Percentiles rank a stretch among this genome's conserved stretches.
These are phyloP conservation scores for Dione vanillae DNA, from an alignment of 2,888 invertebrate genomes.

Conservation along the genomic window DNA sequence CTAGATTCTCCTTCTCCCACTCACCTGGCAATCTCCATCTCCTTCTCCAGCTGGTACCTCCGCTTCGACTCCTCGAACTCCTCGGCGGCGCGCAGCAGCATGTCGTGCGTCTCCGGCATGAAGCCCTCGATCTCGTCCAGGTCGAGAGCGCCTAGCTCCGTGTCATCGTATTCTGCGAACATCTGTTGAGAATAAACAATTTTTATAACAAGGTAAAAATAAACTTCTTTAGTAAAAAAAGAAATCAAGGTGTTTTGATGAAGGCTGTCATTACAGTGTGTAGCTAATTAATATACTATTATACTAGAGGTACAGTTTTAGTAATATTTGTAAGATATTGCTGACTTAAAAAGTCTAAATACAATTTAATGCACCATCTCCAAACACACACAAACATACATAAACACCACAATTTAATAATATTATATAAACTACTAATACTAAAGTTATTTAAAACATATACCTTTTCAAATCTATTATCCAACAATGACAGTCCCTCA, in stretches of 20 bases:
- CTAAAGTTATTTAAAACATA: background rate
- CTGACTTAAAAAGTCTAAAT: too few relatives aligned
- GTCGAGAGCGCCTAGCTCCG: conserved; percentile 94
- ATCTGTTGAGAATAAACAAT: conserved; percentile 59
- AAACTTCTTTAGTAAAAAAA: too few relatives aligned
- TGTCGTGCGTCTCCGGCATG: conserved; percentile 87
- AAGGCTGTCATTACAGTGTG: too few relatives aligned
- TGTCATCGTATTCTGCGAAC: conserved; percentile 94
- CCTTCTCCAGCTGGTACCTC: conserved; percentile 83
- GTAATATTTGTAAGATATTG: too few relatives aligned
- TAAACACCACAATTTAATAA: too few relatives aligned
- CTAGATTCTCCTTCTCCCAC: background rate
- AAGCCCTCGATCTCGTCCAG: conserved; percentile 94
- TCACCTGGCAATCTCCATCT: conserved; percentile 77
- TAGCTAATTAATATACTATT: too few relatives aligned
- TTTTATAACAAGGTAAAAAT: background rate
- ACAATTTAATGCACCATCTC: too few relatives aligned
- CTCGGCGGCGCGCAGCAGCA: conserved; percentile 88
- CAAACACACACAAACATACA: too few relatives aligned
- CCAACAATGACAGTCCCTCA: conserved; percentile 91
- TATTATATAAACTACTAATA: background rate
- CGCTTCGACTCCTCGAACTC: conserved; percentile 88
- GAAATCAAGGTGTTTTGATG: too few relatives aligned
- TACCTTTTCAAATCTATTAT: conserved; percentile 95
- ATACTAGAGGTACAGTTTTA: too few relatives aligned